These are phyloP conservation scores for Gymnopithys bicolor DNA, from an alignment of 2,797 vertebrate species.

Conservation along the genomic window DNA sequence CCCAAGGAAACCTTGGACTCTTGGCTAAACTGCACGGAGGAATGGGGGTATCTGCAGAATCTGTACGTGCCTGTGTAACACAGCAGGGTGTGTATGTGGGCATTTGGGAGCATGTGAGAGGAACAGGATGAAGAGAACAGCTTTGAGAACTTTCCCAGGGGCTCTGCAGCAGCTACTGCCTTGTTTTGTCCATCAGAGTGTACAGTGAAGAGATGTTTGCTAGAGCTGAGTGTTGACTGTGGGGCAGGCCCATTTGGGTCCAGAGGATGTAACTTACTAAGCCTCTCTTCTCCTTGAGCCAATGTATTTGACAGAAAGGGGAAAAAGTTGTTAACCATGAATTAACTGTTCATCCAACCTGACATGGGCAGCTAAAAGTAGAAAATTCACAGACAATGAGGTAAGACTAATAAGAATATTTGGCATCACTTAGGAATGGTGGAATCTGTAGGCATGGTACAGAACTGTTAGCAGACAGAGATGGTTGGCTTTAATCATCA, in stretches of 20 bases:
- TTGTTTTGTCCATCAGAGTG: background rate
- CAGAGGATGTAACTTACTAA: background rate
- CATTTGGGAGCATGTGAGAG: background rate
- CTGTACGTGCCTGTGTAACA: background rate
- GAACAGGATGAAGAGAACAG: background rate
- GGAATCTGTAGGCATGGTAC: background rate
- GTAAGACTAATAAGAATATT: background rate
- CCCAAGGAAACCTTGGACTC: background rate
- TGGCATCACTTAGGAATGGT: background rate
- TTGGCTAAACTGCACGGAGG: background rate
- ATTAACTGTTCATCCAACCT: background rate
- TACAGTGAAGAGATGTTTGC: background rate
- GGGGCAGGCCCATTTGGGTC: background rate
- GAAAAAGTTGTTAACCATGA: background rate
- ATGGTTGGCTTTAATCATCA: background rate
- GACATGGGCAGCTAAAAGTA: background rate
- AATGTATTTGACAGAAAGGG: background rate
- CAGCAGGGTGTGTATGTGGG: rapidly evolving
- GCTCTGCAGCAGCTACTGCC: background rate
- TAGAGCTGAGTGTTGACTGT: background rate
- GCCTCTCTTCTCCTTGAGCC: background rate
- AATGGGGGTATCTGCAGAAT: background rate
- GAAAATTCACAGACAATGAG: background rate
- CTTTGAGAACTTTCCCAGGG: background rate
- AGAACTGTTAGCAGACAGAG: background rate